Evolutionary conservation across 2,888 invertebrate species (phyloP).

Genomic region (Ecliptopera silaceata): DNA sequence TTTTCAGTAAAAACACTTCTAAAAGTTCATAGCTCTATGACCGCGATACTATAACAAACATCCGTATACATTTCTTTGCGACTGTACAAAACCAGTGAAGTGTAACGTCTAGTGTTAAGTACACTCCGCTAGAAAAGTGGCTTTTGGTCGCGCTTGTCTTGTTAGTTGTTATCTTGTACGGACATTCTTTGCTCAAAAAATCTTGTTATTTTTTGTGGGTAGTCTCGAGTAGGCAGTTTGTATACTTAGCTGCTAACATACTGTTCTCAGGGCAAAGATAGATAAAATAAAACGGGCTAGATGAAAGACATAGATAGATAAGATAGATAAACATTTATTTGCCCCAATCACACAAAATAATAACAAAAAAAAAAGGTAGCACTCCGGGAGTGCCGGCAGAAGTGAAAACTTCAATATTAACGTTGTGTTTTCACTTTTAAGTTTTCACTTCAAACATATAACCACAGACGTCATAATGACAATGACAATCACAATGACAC

Average conservation of each 20-base stretch:
- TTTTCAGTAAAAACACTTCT: not conserved
- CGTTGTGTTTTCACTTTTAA: too few species aligned
- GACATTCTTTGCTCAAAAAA: constrained; percentile 2
- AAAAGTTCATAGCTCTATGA: not conserved
- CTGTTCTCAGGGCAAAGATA: too few species aligned
- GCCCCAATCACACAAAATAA: too few species aligned
- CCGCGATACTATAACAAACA: constrained; percentile 19
- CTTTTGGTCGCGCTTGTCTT: constrained; percentile 32
- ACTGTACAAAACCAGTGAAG: constrained; percentile 32
- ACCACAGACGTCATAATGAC: too few species aligned
- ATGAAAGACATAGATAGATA: too few species aligned
- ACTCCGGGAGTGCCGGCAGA: too few species aligned
- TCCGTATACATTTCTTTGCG: constrained; percentile 22
- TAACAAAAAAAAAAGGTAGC: too few species aligned
- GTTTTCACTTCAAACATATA: too few species aligned
- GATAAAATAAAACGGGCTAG: too few species aligned
- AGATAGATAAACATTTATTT: too few species aligned
- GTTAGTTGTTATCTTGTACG: constrained; percentile 33
- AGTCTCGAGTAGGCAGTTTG: not conserved
- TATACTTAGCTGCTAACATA: not conserved
- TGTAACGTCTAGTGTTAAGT: constrained; percentile 31
- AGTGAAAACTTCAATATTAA: too few species aligned
- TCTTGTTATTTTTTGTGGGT: not conserved
- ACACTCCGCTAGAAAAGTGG: constrained; percentile 34
- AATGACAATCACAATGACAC: too few species aligned